These are phyloP conservation scores for Chironomus tentans DNA, from an alignment of 2,888 invertebrate species.

Conservation along the genomic window DNA sequence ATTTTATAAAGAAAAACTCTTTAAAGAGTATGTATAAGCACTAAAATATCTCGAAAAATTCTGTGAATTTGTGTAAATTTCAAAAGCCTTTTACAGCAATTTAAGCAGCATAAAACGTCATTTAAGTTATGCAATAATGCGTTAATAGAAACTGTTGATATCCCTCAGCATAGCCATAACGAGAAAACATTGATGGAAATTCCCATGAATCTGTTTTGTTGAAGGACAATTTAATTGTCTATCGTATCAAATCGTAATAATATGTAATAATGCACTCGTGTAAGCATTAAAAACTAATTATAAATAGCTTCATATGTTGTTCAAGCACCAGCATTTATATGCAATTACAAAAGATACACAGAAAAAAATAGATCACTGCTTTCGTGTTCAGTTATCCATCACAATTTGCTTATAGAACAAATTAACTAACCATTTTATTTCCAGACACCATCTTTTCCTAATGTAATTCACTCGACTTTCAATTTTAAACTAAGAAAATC, in stretches of 20 bases:
- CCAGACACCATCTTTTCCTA: conserved; percentile 43
- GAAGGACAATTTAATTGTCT: neutral
- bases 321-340: neutral
- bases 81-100: neutral
- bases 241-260: neutral
- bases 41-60: too few relatives aligned
- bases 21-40: too few relatives aligned
- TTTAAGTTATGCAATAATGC: neutral
- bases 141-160: neutral
- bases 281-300: neutral
- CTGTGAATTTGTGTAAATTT: too few relatives aligned
- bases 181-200: neutral
- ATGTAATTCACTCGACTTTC: neutral
- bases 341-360: neutral
- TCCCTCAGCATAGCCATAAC: conserved; percentile 26
- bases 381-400: neutral
- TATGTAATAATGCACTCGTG: neutral
- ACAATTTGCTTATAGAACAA: neutral
- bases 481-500: neutral
- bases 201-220: neutral
- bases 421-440: conserved; percentile 45
- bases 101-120: neutral
- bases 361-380: neutral
- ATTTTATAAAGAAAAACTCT: too few relatives aligned
- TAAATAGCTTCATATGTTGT: neutral